phyloP scores from a whole-genome alignment of 2,888 invertebrate genomes.

The Syrista parreyssii region DNA sequence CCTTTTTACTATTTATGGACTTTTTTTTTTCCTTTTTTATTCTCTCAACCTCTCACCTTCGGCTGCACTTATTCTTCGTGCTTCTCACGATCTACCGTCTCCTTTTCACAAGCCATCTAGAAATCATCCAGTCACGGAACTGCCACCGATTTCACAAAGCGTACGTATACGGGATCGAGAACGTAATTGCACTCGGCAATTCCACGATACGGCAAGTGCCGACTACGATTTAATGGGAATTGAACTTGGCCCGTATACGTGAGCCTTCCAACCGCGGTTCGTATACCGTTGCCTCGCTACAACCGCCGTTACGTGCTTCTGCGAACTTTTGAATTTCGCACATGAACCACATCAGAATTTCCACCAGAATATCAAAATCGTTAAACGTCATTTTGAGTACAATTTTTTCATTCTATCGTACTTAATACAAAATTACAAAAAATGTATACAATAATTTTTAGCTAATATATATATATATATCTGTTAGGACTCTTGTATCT shows the following conservation, averaged over 20 bases:
- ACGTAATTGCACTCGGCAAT: neutral
- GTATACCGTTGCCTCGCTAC: constrained; percentile 9
- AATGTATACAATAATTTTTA: no score
- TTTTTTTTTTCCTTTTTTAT: no score
- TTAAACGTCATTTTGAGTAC: no score
- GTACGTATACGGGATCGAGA: neutral
- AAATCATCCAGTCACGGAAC: neutral
- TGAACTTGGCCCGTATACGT: constrained; percentile 15
- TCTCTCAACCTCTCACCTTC: no score
- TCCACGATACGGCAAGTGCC: constrained; percentile 3
- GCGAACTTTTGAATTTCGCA: constrained; percentile 7
- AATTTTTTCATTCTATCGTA: no score
- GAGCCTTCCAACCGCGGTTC: constrained; percentile 16
- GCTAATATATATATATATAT: no score
- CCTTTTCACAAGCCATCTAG: no score
- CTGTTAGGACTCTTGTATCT: no score
- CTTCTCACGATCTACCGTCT: no score
- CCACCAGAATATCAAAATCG: neutral
- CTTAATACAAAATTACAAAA: no score
- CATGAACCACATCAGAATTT: neutral
- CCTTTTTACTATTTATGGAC: no score
- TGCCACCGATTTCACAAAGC: neutral
- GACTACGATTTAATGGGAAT: constrained; percentile 14
- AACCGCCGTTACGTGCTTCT: constrained; percentile 9
- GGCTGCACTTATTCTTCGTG: no score